Evolutionary conservation across 2,113 vertebrate species (phyloP), one percentile per base, ranked within the genome.

Genomic region (Eubucco bourcierii): DNA sequence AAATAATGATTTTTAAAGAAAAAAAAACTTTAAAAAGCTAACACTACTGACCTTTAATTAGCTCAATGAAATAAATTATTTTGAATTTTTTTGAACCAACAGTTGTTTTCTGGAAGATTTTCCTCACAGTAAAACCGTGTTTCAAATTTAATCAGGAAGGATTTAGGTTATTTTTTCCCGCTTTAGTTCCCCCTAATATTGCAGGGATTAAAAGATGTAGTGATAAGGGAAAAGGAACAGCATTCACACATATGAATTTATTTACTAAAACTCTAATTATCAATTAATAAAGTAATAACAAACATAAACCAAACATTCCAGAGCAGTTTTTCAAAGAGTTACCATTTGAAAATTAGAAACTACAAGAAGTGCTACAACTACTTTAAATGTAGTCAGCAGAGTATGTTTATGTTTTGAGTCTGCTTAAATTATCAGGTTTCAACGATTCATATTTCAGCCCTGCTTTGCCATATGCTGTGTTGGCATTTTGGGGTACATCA

Each of bases 381-480:
- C 0, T 0, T 4, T 3, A 74, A 80, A n/a, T 1, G 0, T 31
- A 50, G 66, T 59, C 41, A 92, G 11, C 3, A 58, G 5, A 77
- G 3, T 34, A 50, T 55, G 4, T 4, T 46, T 75, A 25, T n/a
- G 52, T 77, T 84, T 80, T 20, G 41, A 64, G 10, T 27, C 13
- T 79, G 15, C 7, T 86, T 77, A 76, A 77, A 72, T 47, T 70
- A 58, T 10, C 39, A 6, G 1, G 6, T 72, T 23, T 92, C 20
- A 25, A 18, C 24, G 58, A 68, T 60, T 80, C 34, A 15, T 11
- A 70, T 58, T 91, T 88, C 59, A 63, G 10, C 7, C 55, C 23
- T 47, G 4, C n/a, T 90, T 88, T 92, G 15, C 28, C 28, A 14
- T 61, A 59, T 33, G 19, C 12, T 78, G 3, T 27, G 11, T 34